Percentiles rank a stretch among this genome's conserved stretches.
These are phyloP conservation scores for Drosophila austrosaltans DNA, from an alignment of 2,888 invertebrate genomes.

Conservation along the genomic window DNA sequence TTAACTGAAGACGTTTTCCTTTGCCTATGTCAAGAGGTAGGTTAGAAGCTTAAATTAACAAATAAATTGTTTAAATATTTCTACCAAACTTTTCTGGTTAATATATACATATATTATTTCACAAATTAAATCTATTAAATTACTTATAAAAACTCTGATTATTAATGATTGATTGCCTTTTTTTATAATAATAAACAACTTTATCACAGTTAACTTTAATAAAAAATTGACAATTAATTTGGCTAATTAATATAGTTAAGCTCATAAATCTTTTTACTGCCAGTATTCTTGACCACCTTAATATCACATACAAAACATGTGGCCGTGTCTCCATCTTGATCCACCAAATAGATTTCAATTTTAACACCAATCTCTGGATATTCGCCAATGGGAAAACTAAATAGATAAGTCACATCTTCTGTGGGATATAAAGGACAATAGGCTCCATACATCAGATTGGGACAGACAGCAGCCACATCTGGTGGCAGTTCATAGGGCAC, in stretches of 20 bases:
- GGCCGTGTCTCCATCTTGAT: constrained; percentile 69
- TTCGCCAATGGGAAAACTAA: constrained; percentile 77
- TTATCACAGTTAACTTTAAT: constrained; percentile 58
- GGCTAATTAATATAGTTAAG: constrained; percentile 51
- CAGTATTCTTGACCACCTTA: constrained; percentile 75
- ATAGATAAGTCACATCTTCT: constrained; percentile 81
- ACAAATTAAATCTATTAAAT: background rate
- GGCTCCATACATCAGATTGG: constrained; percentile 76
- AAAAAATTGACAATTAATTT: background rate
- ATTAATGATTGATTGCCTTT: background rate
- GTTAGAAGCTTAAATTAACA: constrained; percentile 15
- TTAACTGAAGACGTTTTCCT: background rate
- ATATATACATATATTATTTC: background rate
- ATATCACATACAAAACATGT: constrained; percentile 80
- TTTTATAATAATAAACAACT: background rate
- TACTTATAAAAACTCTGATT: background rate
- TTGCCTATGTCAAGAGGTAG: constrained; percentile 58
- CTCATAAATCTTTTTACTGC: constrained; percentile 42
- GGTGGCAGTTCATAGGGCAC: constrained; percentile 81
- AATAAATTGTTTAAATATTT: constrained; percentile 32
- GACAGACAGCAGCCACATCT: constrained; percentile 79
- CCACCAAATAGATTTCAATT: constrained; percentile 78
- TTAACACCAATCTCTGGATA: constrained; percentile 81
- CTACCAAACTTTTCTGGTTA: constrained; percentile 19
- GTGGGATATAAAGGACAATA: constrained; percentile 81